Base-by-base conservation (phyloP, 2,113 vertebrate species). In the Sylvia atricapilla region DNA sequence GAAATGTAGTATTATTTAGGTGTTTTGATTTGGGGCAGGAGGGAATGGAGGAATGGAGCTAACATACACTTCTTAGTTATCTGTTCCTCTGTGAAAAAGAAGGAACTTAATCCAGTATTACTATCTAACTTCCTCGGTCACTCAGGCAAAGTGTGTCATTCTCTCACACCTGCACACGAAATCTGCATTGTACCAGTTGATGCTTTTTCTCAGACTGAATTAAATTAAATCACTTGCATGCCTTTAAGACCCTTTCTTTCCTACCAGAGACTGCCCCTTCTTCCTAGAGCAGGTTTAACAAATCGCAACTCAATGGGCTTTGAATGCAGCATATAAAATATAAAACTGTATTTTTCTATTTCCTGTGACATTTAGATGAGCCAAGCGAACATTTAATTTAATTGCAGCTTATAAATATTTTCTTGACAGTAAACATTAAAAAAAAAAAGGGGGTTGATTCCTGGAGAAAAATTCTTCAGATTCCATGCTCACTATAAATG, bases 191-290 rank as follows among this genome's bases (percentile, higher is more conserved):
- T 39, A 92, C 70, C 52, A 85, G 47, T 52, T 67, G 39, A 60
- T 70, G 74, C 15, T 84, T 68, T n/a, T 83, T 11, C 56, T 93
- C 37, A 94, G 68, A 85, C 85, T 91, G 91, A 93, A 94, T 64
- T 64, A 90, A 93, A 95, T 63, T 49, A 96, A 94, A 96, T 86
- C 83, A 91, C 67, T 35, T 74, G 93, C 87, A 75, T 86, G 52
- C 58, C 68, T 78, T 77, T 89, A 94, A 91, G 13, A 6, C n/a
- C 33, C 21, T 7, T 59, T 55, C 44, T 72, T 92, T 66, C 89
- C 33, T 91, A 27, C 44, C 53, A 91, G 88, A 96, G 66, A 53
- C 70, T 24, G 77, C 18, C 55, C 63, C 47, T 33, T 80, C 56
- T 62, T 87, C 89, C 72, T n/a, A 73, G 44, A 11, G 33, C 1